These are phyloP conservation scores for Cydia splendana DNA, from an alignment of 1,140 invertebrate species.

Conservation along the genomic window DNA sequence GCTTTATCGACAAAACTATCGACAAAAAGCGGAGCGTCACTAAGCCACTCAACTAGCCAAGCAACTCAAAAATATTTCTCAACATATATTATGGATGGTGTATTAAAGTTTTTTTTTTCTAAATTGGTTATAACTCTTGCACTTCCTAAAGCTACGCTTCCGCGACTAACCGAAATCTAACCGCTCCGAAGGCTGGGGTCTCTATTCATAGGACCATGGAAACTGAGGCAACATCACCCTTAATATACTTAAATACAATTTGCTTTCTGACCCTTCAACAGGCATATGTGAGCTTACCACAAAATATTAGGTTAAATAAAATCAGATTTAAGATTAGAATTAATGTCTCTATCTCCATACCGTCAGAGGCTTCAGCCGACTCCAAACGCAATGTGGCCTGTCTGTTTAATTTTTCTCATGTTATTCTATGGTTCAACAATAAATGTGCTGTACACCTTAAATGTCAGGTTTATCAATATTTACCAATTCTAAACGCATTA, in stretches of 20 bases:
- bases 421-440: constrained; percentile 41
- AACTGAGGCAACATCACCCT: not conserved
- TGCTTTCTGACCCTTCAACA: no score
- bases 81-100: not conserved
- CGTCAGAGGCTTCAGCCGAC: constrained; percentile 21
- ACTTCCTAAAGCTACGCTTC: constrained; percentile 1
- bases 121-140: constrained; percentile 19
- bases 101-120: constrained; percentile 3
- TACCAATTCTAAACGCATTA: not conserved
- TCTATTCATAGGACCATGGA: not conserved
- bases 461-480: constrained; percentile 10
- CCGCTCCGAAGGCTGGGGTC: constrained; percentile 4
- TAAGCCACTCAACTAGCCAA: not conserved
- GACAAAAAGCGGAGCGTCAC: not conserved
- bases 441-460: constrained; percentile 19
- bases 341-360: not conserved
- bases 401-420: constrained; percentile 49
- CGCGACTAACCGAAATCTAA: constrained; percentile 13
- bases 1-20: not conserved
- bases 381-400: constrained; percentile 44
- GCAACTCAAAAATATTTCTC: not conserved
- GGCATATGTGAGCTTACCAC: not conserved
- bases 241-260: no score
- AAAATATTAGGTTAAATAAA: not conserved
- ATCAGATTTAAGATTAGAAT: not conserved